Conservation (phyloP, 2,888 invertebrate genomes). For the Alitta virens region DNA sequence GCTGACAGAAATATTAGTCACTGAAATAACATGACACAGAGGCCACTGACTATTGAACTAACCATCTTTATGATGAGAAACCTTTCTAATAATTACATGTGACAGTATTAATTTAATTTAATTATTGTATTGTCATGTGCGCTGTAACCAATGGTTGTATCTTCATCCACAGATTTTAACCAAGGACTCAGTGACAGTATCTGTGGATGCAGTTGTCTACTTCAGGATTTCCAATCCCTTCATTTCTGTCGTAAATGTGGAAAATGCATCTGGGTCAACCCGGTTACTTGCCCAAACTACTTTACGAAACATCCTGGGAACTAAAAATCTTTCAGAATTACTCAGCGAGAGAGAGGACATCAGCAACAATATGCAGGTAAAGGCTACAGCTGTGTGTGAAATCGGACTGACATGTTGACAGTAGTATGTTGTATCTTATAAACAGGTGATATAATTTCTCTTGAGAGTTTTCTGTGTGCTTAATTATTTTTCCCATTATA, state of each 20-base stretch:
- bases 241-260: conserved; percentile 39
- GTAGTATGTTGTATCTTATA: background rate
- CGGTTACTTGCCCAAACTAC: conserved; percentile 22
- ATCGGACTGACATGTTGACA: no score
- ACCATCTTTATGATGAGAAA: no score
- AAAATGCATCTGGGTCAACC: conserved; percentile 15
- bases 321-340: conserved; percentile 45
- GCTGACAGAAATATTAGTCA: no score
- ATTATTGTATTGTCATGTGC: no score
- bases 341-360: conserved; percentile 49
- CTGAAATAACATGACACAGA: no score
- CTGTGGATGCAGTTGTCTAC: conserved; percentile 39
- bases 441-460: no score
- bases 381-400: no score
- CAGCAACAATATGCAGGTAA: conserved; percentile 42
- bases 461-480: no score
- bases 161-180: conserved; percentile 41
- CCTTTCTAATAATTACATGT: no score
- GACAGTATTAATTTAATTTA: no score
- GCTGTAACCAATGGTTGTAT: background rate
- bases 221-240: conserved; percentile 45
- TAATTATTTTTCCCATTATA: no score
- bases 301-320: conserved; percentile 38
- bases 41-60: no score
- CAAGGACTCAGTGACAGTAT: conserved; percentile 52